These are phyloP conservation scores for Tethea ocularis DNA, from an alignment of 2,888 invertebrate genomes.

Conservation along the genomic window DNA sequence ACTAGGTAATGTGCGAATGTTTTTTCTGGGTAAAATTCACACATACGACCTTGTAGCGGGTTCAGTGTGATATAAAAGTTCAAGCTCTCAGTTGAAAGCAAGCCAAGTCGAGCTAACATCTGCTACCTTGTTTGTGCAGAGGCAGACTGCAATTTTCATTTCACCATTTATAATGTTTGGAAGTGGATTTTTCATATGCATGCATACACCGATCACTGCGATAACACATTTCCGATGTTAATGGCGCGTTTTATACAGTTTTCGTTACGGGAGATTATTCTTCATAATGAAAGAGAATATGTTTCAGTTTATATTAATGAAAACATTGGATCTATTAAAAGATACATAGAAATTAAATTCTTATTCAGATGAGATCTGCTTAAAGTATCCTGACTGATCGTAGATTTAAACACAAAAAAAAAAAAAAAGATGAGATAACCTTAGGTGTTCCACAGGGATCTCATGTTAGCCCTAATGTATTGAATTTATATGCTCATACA, in stretches of 20 bases:
- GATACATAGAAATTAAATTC: too few species aligned
- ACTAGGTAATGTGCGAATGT: neutral
- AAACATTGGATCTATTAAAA: too few species aligned
- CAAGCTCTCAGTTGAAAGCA: neutral
- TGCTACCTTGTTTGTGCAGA: conserved; percentile 2
- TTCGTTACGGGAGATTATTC: neutral
- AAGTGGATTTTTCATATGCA: neutral
- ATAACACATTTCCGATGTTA: neutral
- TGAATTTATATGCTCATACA: neutral
- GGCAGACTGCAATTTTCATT: neutral
- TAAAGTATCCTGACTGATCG: too few species aligned
- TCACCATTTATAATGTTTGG: neutral
- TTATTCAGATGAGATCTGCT: neutral
- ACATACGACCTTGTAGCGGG: neutral
- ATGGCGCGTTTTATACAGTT: neutral
- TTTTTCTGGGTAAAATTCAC: neutral
- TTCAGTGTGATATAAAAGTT: neutral
- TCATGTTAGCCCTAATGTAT: neutral
- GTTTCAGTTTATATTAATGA: too few species aligned
- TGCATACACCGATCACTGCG: neutral
- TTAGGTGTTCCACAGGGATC: neutral
- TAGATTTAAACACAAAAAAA: too few species aligned
- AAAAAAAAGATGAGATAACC: neutral
- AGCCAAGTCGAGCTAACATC: conserved; percentile 1
- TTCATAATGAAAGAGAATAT: neutral